These are phyloP conservation scores for Labrus mixtus DNA, from an alignment of 2,113 vertebrate genomes.

Conservation along the genomic window DNA sequence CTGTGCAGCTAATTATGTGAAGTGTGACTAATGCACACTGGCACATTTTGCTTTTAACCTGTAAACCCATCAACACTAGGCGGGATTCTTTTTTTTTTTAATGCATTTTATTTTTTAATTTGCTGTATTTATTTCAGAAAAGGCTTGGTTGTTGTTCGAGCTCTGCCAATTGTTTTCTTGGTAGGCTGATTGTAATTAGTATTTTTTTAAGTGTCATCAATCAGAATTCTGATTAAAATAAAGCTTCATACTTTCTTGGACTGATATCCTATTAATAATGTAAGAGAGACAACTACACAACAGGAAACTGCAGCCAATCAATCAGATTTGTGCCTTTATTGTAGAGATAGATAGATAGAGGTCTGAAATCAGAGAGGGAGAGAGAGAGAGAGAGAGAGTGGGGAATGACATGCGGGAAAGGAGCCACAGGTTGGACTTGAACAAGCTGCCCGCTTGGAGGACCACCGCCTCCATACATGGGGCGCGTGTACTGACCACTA, in stretches of 20 bases:
- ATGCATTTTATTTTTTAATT: constrained; percentile 2
- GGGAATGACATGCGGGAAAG: too few relatives aligned
- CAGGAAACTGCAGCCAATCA: background rate
- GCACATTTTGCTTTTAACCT: constrained; percentile 25
- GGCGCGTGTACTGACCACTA: too few relatives aligned
- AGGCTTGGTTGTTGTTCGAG: background rate
- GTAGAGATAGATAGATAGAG: too few relatives aligned
- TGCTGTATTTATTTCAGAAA: constrained; percentile 1
- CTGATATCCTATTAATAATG: background rate
- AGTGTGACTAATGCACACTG: constrained; percentile 8
- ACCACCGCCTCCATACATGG: too few relatives aligned
- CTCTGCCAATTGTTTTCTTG: background rate
- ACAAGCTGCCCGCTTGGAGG: too few relatives aligned
- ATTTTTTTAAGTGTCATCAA: constrained; percentile 26
- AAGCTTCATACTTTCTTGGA: background rate
- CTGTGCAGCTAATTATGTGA: constrained; percentile 33
- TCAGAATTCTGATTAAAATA: constrained; percentile 28
- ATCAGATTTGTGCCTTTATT: too few relatives aligned
- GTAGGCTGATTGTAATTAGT: constrained; percentile 42
- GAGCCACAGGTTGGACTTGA: too few relatives aligned
- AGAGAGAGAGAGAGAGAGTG: too few relatives aligned
- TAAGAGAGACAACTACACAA: background rate
- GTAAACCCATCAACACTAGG: constrained; percentile 20
- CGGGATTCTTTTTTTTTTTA: background rate
- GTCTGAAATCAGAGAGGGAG: too few relatives aligned